phyloP scores from a whole-genome alignment of 2,797 vertebrate species.

The Momotus momota region DNA sequence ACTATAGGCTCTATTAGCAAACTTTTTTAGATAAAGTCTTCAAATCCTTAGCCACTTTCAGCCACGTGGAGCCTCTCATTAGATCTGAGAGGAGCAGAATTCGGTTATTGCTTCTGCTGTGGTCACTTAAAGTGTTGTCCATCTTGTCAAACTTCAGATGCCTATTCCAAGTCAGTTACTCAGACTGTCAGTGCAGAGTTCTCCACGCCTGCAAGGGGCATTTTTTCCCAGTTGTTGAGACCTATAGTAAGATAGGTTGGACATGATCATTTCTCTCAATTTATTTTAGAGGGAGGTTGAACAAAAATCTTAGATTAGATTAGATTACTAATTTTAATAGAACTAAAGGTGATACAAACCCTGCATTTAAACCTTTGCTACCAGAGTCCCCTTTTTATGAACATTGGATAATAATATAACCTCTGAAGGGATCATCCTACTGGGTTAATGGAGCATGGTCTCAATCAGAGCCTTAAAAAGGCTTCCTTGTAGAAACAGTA shows the following conservation, averaged over 20 bases:
- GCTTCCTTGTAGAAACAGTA: slow-evolving; percentile 55
- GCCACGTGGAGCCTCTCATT: not conserved
- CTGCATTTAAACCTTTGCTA: not conserved
- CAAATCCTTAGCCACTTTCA: not conserved
- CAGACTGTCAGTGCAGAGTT: not conserved
- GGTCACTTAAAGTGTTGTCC: not conserved
- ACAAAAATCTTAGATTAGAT: not conserved
- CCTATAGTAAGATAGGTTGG: not conserved
- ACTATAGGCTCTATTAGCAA: not conserved
- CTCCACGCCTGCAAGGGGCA: not conserved
- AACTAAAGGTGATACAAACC: not conserved
- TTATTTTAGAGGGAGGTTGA: not conserved
- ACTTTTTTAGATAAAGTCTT: not conserved
- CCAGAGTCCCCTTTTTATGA: not conserved
- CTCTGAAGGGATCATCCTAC: not conserved
- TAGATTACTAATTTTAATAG: not conserved
- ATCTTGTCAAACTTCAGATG: not conserved
- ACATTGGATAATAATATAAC: slow-evolving; percentile 12
- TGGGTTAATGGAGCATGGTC: slow-evolving; percentile 51
- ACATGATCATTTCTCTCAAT: not conserved
- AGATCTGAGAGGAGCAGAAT: not conserved
- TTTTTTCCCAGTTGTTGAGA: not conserved
- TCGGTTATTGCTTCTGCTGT: not conserved
- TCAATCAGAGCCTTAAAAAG: slow-evolving; percentile 63
- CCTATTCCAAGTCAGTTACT: not conserved